Evolutionary conservation across 2,797 vertebrate species (phyloP).

Genomic region (Danio albolineatus): DNA sequence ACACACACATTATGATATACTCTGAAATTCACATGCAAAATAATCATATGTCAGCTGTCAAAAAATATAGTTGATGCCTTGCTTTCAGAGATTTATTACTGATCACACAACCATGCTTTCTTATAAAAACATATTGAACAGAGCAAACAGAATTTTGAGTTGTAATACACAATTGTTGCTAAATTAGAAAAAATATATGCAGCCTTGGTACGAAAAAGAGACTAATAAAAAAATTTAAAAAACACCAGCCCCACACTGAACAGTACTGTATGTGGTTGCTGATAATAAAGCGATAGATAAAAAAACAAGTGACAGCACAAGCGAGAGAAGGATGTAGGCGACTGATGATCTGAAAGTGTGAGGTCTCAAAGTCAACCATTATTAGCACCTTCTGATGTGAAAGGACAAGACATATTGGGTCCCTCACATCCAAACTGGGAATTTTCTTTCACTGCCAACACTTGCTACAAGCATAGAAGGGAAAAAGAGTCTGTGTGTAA

Average conservation of each 20-base stretch:
- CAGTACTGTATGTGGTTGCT: not conserved
- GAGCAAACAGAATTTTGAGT: too few species aligned
- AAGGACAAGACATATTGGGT: slow-evolving; percentile 36
- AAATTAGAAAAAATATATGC: too few species aligned
- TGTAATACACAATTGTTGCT: too few species aligned
- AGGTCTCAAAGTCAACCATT: slow-evolving; percentile 40
- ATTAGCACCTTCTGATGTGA: slow-evolving; percentile 48
- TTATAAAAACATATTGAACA: too few species aligned
- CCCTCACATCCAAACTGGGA: slow-evolving; percentile 44
- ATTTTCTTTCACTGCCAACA: slow-evolving; percentile 10
- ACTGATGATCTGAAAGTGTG: slow-evolving; percentile 26
- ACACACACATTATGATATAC: too few species aligned
- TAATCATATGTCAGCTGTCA: too few species aligned
- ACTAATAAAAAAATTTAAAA: not conserved
- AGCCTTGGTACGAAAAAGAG: not conserved
- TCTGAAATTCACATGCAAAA: too few species aligned
- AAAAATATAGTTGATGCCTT: too few species aligned
- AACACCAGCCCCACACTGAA: not conserved
- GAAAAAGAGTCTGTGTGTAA: not conserved
- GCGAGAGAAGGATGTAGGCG: not conserved
- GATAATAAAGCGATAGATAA: not conserved
- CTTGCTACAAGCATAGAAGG: not conserved
- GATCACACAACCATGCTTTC: too few species aligned
- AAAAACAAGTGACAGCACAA: slow-evolving; percentile 7
- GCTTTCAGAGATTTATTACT: too few species aligned